These are phyloP conservation scores for Pempheris klunzingeri DNA, from an alignment of 2,797 vertebrate genomes.

Conservation along the genomic window DNA sequence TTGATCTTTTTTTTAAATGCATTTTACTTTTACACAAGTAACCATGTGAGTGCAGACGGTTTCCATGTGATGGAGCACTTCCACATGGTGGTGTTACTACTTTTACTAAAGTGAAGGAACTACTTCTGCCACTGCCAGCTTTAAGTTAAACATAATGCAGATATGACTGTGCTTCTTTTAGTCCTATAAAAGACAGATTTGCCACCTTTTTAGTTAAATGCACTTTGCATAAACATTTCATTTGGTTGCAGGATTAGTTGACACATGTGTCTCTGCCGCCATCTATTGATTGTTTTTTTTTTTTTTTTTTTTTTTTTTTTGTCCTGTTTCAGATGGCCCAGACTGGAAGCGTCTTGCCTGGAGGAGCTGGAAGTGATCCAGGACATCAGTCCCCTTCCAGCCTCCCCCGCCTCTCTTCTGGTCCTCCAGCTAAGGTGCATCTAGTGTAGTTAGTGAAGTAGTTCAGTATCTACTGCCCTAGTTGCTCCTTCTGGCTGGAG, in stretches of 20 bases:
- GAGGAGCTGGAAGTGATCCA: conserved; percentile 19
- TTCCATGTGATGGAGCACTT: not conserved
- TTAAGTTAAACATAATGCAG: not conserved
- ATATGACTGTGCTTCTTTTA: not conserved
- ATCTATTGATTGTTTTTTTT: too few species aligned
- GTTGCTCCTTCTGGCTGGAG: conserved; percentile 99
- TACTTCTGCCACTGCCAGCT: not conserved
- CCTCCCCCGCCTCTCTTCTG: not conserved
- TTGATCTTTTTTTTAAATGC: not conserved
- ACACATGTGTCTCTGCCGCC: conserved; percentile 7
- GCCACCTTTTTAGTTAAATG: too few species aligned
- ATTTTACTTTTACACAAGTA: not conserved
- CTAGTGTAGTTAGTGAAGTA: conserved; percentile 99
- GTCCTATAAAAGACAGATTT: not conserved
- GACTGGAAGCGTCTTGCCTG: not conserved
- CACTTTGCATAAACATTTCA: too few species aligned
- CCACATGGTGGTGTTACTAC: not conserved
- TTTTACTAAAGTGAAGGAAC: not conserved
- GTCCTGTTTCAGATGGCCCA: conserved; percentile 62
- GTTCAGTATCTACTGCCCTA: conserved; percentile 97
- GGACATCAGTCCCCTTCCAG: not conserved
- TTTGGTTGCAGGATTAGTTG: conserved; percentile 68
- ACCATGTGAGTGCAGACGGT: not conserved
- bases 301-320: too few species aligned
- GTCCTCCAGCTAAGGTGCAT: conserved; percentile 99